Percentiles rank a stretch among this genome's conserved stretches.
Conservation (phyloP, 2,888 invertebrate species). For the Iselma pallidipennis region DNA sequence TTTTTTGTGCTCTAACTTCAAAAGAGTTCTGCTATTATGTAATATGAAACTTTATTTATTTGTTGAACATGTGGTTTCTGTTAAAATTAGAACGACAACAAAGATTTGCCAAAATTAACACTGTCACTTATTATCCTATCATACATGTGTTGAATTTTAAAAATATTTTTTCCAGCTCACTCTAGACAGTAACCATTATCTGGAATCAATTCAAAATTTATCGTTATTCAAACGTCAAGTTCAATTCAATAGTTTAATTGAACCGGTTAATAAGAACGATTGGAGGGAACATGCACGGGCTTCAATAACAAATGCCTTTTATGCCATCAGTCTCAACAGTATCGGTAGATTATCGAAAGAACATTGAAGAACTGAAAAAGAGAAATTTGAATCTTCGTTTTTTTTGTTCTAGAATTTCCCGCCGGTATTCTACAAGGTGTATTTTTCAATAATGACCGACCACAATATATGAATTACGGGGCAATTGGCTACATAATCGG, state of each 20-base stretch:
- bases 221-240: constrained; percentile 61
- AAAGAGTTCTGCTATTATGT: too few relatives aligned
- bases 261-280: constrained; percentile 60
- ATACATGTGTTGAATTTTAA: neutral
- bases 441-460: constrained; percentile 87
- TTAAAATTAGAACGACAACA: too few relatives aligned
- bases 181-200: constrained; percentile 11
- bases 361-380: neutral
- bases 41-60: too few relatives aligned
- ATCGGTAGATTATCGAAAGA: neutral
- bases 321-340: constrained; percentile 32
- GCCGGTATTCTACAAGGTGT: constrained; percentile 91
- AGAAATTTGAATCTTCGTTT: constrained; percentile 1
- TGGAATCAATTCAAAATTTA: constrained; percentile 58
- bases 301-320: constrained; percentile 62
- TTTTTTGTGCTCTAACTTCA: too few relatives aligned
- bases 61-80: too few relatives aligned
- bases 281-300: constrained; percentile 60
- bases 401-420: constrained; percentile 77
- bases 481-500: constrained; percentile 91
- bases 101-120: neutral
- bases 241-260: constrained; percentile 64
- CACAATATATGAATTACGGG: constrained; percentile 90
- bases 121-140: neutral
- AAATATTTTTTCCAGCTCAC: constrained; percentile 27